Evolutionary conservation across 2,113 vertebrate genomes (phyloP).

Genomic region (Lepus americanus): DNA sequence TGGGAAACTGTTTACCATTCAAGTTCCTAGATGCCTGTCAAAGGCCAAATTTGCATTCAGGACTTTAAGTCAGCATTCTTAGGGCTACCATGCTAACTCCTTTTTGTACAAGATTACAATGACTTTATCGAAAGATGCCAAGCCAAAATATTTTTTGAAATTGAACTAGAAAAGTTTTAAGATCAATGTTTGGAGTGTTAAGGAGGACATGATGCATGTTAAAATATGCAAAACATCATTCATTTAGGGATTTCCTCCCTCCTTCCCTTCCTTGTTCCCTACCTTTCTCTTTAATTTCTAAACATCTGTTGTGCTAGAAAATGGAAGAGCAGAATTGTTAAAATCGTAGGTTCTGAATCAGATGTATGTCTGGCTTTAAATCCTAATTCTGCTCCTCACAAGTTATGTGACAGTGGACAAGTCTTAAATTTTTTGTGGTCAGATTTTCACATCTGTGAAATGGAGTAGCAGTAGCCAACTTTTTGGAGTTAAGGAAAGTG

Average conservation of each 20-base stretch:
- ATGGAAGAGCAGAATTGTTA: background rate
- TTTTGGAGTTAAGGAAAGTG: background rate
- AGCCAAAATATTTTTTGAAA: conserved; percentile 14
- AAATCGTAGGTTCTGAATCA: background rate
- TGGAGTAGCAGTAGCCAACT: background rate
- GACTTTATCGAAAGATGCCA: background rate
- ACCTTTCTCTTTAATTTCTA: background rate
- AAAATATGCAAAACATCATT: background rate
- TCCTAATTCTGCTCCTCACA: background rate
- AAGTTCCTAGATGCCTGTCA: background rate
- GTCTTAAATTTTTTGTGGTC: background rate
- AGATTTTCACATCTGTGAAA: background rate
- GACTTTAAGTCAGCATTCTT: background rate
- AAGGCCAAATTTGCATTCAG: background rate
- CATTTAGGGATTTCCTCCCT: background rate
- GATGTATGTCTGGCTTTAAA: background rate
- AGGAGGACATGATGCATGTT: background rate
- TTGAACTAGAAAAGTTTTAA: conserved; percentile 16
- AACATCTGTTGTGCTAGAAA: background rate
- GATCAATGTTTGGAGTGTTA: background rate
- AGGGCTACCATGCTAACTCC: background rate
- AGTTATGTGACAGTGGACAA: background rate
- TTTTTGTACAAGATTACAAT: background rate
- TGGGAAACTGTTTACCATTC: background rate
- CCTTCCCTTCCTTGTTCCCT: no score